phyloP scores from a whole-genome alignment of 2,797 vertebrate species.

The Nannoperca australis region DNA sequence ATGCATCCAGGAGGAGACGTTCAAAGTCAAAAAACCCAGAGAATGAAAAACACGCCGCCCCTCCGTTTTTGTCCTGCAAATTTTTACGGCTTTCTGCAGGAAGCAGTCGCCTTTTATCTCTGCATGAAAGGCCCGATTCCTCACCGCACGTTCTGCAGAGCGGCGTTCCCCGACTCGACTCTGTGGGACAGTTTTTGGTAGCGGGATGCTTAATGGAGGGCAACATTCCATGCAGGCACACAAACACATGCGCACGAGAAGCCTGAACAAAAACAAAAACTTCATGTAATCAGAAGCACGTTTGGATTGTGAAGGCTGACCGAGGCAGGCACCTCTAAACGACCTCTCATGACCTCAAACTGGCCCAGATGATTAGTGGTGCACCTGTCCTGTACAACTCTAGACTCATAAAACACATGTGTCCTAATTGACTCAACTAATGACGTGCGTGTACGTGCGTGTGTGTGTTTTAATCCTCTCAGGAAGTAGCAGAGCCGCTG shows the following conservation, averaged over 20 bases:
- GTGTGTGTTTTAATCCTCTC: slow-evolving; percentile 40
- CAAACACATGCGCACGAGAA: slow-evolving; percentile 38
- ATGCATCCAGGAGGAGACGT: slow-evolving; percentile 59
- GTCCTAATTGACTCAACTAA: slow-evolving; percentile 49
- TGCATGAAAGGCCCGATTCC: slow-evolving; percentile 44
- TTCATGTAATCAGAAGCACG: slow-evolving; percentile 45
- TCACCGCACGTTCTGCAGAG: slow-evolving; percentile 6
- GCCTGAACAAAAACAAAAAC: slow-evolving; percentile 34
- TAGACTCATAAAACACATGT: slow-evolving; percentile 41
- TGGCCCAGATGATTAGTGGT: slow-evolving; percentile 42
- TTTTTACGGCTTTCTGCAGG: slow-evolving; percentile 70
- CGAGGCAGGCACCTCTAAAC: slow-evolving; percentile 37
- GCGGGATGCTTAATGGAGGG: slow-evolving; percentile 62
- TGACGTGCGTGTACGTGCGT: slow-evolving; percentile 23
- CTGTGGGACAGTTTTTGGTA: slow-evolving; percentile 36
- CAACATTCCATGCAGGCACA: slow-evolving; percentile 50
- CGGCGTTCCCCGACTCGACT: slow-evolving; percentile 29
- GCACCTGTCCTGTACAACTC: slow-evolving; percentile 63
- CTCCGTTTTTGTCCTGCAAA: slow-evolving; percentile 51
- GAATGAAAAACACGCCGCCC: slow-evolving; percentile 60
- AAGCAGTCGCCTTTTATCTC: slow-evolving; percentile 73
- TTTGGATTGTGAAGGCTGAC: slow-evolving; percentile 39
- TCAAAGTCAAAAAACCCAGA: slow-evolving; percentile 66
- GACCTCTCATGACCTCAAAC: slow-evolving; percentile 50
- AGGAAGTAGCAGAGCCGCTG: slow-evolving; percentile 97